Percentiles rank a stretch among this genome's conserved stretches.
Evolutionary conservation across 2,888 invertebrate genomes (phyloP).

Genomic region (Halocaridina rubra): DNA sequence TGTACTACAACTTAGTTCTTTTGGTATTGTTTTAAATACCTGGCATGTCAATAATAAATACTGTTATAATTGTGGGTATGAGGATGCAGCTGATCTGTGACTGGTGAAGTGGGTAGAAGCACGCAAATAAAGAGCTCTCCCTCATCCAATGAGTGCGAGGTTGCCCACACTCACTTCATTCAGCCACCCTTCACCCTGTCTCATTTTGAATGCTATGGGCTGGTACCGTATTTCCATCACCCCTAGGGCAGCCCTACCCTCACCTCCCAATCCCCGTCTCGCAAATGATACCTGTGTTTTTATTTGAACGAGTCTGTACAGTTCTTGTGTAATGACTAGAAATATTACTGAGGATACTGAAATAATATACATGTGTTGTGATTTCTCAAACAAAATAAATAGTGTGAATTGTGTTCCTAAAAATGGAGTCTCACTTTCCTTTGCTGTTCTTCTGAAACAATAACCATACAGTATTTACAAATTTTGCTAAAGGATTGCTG

Average conservation of each 20-base stretch:
- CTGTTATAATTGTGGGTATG: slow-evolving; percentile 35
- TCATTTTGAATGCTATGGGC: slow-evolving; percentile 29
- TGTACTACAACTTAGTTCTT: slow-evolving; percentile 38
- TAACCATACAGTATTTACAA: too few relatives aligned
- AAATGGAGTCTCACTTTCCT: slow-evolving; percentile 5
- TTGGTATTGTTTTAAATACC: slow-evolving; percentile 53
- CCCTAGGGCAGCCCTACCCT: slow-evolving; percentile 10
- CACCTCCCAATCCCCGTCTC: slow-evolving; percentile 32
- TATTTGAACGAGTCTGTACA: slow-evolving; percentile 45
- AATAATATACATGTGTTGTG: slow-evolving; percentile 50
- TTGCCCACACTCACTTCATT: slow-evolving; percentile 6
- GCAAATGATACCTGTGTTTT: slow-evolving; percentile 50
- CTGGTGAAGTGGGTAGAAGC: slow-evolving; percentile 17
- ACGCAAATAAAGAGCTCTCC: slow-evolving; percentile 13
- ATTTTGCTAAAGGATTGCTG: too few relatives aligned
- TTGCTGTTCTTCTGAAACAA: too few relatives aligned
- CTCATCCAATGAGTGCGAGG: not conserved
- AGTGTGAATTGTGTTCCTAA: slow-evolving; percentile 55
- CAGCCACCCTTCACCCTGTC: slow-evolving; percentile 18
- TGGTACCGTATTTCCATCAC: slow-evolving; percentile 14
- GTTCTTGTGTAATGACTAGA: slow-evolving; percentile 41
- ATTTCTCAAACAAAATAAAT: slow-evolving; percentile 53
- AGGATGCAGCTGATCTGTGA: slow-evolving; percentile 20
- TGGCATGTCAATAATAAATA: slow-evolving; percentile 28
- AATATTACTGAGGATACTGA: slow-evolving; percentile 46